Percentiles rank a stretch among this genome's conserved stretches.
Conservation (phyloP, 2,113 vertebrate genomes). For the Trogon surrucura region DNA sequence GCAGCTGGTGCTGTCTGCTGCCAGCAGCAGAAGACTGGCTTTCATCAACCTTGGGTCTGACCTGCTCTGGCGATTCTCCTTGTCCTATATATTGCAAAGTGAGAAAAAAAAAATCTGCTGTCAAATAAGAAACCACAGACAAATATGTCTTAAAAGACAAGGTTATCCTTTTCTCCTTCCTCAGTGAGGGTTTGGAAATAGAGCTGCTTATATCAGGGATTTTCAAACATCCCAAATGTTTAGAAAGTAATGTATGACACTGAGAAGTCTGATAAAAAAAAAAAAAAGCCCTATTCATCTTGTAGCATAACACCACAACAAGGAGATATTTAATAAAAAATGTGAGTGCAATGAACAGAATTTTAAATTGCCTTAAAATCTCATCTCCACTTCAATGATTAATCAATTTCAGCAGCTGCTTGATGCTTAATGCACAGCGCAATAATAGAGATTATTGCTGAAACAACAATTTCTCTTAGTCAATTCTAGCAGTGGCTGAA, state of each 20-base stretch:
- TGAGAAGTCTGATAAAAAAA: neutral
- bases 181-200: neutral
- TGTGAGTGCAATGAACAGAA: constrained; percentile 9
- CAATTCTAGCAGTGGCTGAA: neutral
- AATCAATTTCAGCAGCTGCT: constrained; percentile 33
- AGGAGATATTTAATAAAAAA: constrained; percentile 49
- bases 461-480: constrained; percentile 62
- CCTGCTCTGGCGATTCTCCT: neutral
- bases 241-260: constrained; percentile 29
- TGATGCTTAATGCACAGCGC: constrained; percentile 42
- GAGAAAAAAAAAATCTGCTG: neutral
- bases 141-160: constrained; percentile 31
- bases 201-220: neutral
- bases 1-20: constrained; percentile 43
- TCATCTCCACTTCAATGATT: neutral
- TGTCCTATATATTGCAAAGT: neutral
- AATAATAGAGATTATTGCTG: constrained; percentile 58
- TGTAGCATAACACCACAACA: neutral
- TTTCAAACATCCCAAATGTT: constrained; percentile 31
- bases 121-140: constrained; percentile 12
- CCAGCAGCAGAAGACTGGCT: constrained; percentile 19
- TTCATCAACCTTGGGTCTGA: constrained; percentile 35
- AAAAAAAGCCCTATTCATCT: constrained; percentile 21
- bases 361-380: constrained; percentile 57
- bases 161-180: constrained; percentile 51